Base-by-base conservation (phyloP, 2,797 vertebrate genomes). In the Iguana delicatissima region DNA sequence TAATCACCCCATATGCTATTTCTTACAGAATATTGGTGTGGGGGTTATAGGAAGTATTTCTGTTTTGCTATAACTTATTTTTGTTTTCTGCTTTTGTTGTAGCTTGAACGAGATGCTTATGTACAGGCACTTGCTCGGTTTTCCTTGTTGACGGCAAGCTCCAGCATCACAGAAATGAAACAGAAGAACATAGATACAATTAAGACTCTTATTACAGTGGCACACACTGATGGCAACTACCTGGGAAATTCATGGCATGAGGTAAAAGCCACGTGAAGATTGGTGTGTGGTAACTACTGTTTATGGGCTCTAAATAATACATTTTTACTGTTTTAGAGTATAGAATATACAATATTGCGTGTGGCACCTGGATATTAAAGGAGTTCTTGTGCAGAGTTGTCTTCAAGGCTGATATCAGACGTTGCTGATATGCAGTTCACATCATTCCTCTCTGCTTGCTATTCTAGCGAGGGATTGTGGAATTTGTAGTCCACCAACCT, bases 131-230 rank as follows among this genome's bases (percentile, higher is more conserved):
- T 99, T 92, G 99, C 99, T 12, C 98, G 99, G 86, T 99, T 99
- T 97, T 99, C 99, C 32, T 97, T 99, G 96, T 97, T 99, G 93
- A 99, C 99, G 0, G 99, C 99, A 94, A 99, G 98, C 95, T 99
- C 99, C 86, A 99, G 99, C 96, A 99, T 99, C 93, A 97, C 99
- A 4, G 99, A 99, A 95, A 99, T 99, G 99, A 99, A 99, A 92
- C 99, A 99, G 97, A 99, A 99, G 94, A 99, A 99, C 96, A 99
- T 99, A 0, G 99, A 99, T 96, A 99, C 99, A 91, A 99, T 99
- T 95, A 99, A 99, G 97, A 99, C 99, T 1, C 98, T 99, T 73
- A 99, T 99, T 95, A 99, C 99, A 32, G 99, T 99, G 74, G 99
- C 99, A 86, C 99, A 99, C 97, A 99, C 99, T 0, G 99, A 99